phyloP scores from a whole-genome alignment of 1,140 invertebrate genomes.

The Papilio xuthus region DNA sequence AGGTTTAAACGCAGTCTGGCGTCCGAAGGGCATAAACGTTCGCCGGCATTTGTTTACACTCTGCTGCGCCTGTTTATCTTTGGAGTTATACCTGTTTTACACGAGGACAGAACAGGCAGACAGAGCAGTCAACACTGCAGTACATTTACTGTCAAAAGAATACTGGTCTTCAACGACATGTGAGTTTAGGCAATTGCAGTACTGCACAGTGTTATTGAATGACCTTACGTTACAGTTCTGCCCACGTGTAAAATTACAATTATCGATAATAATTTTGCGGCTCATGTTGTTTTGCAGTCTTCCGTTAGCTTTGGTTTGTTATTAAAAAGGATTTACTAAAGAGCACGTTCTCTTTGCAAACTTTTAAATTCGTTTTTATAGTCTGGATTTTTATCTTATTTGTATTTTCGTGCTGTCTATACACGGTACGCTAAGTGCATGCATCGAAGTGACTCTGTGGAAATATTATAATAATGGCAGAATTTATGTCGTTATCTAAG shows the following conservation, averaged over 20 bases:
- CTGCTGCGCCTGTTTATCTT: conserved; percentile 34
- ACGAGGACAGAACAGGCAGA: neutral
- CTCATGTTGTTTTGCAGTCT: neutral
- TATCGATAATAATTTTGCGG: conserved; percentile 36
- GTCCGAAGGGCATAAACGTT: conserved; percentile 36
- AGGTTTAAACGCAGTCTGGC: conserved; percentile 44
- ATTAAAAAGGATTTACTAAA: conserved; percentile 18
- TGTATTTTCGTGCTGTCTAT: neutral
- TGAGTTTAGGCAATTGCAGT: neutral
- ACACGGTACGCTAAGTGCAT: too few species aligned
- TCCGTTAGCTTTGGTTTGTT: conserved; percentile 8
- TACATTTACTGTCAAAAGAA: neutral
- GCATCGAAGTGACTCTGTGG: too few species aligned
- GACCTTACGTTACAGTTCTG: neutral
- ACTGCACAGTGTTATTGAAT: neutral
- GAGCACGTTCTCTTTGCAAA: neutral
- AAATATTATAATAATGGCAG: too few species aligned
- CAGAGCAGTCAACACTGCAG: neutral
- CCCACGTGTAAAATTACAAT: neutral
- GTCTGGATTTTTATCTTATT: neutral
- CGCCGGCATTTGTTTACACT: conserved; percentile 37
- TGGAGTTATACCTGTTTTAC: neutral
- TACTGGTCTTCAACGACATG: neutral
- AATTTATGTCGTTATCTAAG: too few species aligned
- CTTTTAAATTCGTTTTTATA: neutral